Evolutionary conservation across 2,113 vertebrate species (phyloP).

Genomic region (Athene noctua): DNA sequence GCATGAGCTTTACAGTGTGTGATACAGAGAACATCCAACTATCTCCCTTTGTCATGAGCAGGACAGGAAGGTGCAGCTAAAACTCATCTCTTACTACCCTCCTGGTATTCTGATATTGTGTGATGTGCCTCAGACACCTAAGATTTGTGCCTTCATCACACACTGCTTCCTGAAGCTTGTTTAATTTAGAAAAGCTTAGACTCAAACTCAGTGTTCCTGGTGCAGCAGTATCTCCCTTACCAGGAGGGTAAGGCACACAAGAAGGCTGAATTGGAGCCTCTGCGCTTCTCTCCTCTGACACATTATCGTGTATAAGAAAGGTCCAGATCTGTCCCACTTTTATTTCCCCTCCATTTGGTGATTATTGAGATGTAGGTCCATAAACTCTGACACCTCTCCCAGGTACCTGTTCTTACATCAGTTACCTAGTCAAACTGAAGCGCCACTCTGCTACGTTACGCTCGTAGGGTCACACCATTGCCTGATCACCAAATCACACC

Average conservation of each 20-base stretch:
- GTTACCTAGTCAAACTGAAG: neutral
- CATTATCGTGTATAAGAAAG: neutral
- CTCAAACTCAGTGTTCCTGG: fast-evolving
- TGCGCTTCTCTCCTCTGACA: neutral
- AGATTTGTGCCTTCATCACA: neutral
- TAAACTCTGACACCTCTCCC: neutral
- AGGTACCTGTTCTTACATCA: neutral
- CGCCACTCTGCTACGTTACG: neutral
- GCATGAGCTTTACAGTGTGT: neutral
- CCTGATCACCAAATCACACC: neutral
- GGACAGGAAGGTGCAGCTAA: neutral
- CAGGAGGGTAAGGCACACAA: neutral
- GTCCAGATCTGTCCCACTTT: neutral
- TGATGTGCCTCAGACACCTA: neutral
- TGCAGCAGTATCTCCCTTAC: neutral
- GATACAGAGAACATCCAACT: neutral
- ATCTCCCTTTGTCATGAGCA: neutral
- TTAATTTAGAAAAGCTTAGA: neutral
- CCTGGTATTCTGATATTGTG: neutral
- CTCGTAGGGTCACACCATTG: neutral
- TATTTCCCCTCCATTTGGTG: neutral
- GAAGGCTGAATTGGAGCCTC: neutral
- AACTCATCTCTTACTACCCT: neutral
- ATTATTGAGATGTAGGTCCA: neutral
- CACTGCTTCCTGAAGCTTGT: neutral